These are phyloP conservation scores for Notodonta ziczac DNA, from an alignment of 2,888 invertebrate genomes.

Conservation along the genomic window DNA sequence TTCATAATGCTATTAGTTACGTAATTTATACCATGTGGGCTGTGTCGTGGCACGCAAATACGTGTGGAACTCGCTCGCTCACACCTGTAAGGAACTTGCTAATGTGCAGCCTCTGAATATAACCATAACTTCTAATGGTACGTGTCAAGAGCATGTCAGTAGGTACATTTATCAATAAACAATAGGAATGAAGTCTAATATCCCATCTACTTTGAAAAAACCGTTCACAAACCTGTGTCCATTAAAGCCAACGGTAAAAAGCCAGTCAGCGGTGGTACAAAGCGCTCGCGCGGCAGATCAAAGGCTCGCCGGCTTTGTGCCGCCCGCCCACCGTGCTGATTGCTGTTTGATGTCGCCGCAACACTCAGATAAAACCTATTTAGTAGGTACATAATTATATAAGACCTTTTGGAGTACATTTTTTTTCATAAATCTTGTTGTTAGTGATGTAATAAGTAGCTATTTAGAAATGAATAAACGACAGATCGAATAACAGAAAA, in stretches of 20 bases:
- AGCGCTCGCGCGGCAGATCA: constrained; percentile 28
- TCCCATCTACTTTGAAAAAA: constrained; percentile 15
- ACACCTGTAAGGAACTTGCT: too few relatives aligned
- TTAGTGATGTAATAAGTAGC: neutral
- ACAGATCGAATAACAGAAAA: neutral
- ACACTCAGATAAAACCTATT: constrained; percentile 22
- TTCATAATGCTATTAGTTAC: too few relatives aligned
- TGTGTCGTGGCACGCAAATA: too few relatives aligned
- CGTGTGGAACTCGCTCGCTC: too few relatives aligned
- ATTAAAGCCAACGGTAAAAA: constrained; percentile 31
- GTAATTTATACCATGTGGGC: too few relatives aligned
- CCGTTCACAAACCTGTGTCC: constrained; percentile 25
- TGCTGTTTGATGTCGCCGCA: constrained; percentile 41
- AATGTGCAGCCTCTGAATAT: too few relatives aligned
- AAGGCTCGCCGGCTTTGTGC: constrained; percentile 27
- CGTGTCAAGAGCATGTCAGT: neutral
- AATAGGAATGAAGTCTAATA: constrained; percentile 9
- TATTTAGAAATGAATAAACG: constrained; percentile 6
- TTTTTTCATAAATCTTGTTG: constrained; percentile 7
- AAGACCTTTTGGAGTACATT: constrained; percentile 22
- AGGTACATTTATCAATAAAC: neutral
- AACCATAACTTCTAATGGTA: too few relatives aligned
- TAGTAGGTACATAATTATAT: constrained; percentile 29
- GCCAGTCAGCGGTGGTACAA: constrained; percentile 26
- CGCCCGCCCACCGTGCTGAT: constrained; percentile 27